Evolutionary conservation across 2,797 vertebrate species (phyloP), one percentile per base, ranked within the genome.

Genomic region (Sebastes taczanowskii): DNA sequence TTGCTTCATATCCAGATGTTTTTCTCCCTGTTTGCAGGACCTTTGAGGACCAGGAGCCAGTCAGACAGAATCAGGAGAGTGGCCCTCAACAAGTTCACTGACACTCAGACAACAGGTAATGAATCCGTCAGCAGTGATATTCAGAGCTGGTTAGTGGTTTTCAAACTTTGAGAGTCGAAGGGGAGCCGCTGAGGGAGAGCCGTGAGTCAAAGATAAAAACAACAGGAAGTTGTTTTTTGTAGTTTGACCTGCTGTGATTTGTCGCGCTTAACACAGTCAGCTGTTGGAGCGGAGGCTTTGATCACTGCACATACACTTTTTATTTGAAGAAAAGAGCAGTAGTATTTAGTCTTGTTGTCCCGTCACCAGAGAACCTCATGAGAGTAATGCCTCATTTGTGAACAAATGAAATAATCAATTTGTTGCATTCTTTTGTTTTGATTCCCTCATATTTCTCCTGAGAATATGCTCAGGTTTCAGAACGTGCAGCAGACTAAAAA

Each of bases 31-130:
- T 87, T 67, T 85, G 71, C 93, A 96, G 96, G 91, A 79, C 82
- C 88, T n/a, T 25, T 85, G 83, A 93, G 93, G 87, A 91, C 86
- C 78, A 94, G 89, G 80, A 87, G 77, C 62, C 87, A 72, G 71
- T 84, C 90, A 16, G 94, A 91, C 86, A 86, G 91, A 55, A 88
- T 70, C 88, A 91, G 86, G 69, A 95, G 94, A 72, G 83, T 63
- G 76, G 70, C 75, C 59, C 82, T 92, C 81, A 96, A 95, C 73
- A 67, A 64, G 0, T 90, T 94, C 71, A 49, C 79, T 0, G 94
- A 95, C 63, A 63, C 90, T 16, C 93, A 93, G 72, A 90, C 92
- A 75, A 88, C 95, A 95, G 96, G 96, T 97, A 94, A 70, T 60
- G 52, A 61, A 42, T 56, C 22, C 8, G 32, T 35, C 62, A n/a